Percentiles rank a stretch among this genome's conserved stretches.
phyloP scores from a whole-genome alignment of 2,888 invertebrate genomes.

The Sylvicola cinctus region DNA sequence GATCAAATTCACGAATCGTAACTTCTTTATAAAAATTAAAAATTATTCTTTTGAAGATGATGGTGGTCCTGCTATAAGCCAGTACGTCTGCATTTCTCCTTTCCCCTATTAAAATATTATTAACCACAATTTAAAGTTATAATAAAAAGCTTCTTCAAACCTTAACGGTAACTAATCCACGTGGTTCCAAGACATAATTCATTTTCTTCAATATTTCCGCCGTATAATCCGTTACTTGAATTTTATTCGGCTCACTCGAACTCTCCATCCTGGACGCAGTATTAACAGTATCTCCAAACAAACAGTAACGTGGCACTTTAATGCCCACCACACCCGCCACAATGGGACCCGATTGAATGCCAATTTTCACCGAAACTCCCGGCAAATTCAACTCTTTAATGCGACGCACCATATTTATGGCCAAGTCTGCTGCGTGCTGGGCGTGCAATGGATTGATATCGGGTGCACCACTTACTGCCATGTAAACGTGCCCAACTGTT shows the following conservation, averaged over 20 bases:
- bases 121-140: slow-evolving; percentile 6
- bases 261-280: slow-evolving; percentile 81
- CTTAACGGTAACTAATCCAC: slow-evolving; percentile 63
- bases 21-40: too few species aligned
- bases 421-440: slow-evolving; percentile 53
- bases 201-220: slow-evolving; percentile 41
- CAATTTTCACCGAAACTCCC: slow-evolving; percentile 41
- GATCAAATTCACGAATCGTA: too few species aligned
- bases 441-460: slow-evolving; percentile 55
- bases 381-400: slow-evolving; percentile 42
- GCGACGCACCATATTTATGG: slow-evolving; percentile 49
- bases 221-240: slow-evolving; percentile 57
- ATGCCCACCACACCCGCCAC: slow-evolving; percentile 75
- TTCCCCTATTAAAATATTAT: slow-evolving; percentile 40
- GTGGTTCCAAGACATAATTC: slow-evolving; percentile 41
- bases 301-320: slow-evolving; percentile 67
- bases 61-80: slow-evolving; percentile 45
- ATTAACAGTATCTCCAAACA: slow-evolving; percentile 82
- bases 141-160: slow-evolving; percentile 21
- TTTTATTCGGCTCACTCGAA: slow-evolving; percentile 38
- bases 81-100: slow-evolving; percentile 72
- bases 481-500: slow-evolving; percentile 81
- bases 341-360: slow-evolving; percentile 72
- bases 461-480: slow-evolving; percentile 80
- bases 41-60: too few species aligned